Evolutionary conservation across 2,113 vertebrate species (phyloP).

Genomic region (Lepus timidus): DNA sequence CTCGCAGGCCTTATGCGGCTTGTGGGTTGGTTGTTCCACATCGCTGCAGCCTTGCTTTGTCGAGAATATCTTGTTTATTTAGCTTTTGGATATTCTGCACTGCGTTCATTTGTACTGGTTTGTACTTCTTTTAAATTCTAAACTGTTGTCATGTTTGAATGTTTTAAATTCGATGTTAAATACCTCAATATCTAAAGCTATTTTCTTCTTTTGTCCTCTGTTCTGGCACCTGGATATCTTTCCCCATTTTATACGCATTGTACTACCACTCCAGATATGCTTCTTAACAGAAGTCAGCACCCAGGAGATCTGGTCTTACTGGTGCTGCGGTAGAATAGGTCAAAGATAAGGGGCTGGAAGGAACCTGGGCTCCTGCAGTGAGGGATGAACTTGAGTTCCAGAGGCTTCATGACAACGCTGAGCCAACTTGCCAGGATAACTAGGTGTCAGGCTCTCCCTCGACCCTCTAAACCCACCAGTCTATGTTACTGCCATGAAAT

Average conservation of each 20-base stretch:
- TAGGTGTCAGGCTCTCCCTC: neutral
- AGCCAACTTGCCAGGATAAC: neutral
- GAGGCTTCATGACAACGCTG: neutral
- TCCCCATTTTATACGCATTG: neutral
- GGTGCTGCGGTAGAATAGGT: neutral
- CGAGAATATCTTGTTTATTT: conserved; percentile 15
- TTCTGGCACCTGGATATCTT: neutral
- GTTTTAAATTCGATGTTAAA: neutral
- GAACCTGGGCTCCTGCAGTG: neutral
- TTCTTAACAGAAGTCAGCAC: neutral
- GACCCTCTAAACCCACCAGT: neutral
- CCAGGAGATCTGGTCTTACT: neutral
- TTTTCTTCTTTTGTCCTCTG: neutral
- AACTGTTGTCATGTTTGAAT: neutral
- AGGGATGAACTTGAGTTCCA: neutral
- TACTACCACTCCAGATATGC: neutral
- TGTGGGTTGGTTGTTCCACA: too few species aligned
- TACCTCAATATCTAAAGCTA: neutral
- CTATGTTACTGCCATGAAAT: conserved; percentile 43
- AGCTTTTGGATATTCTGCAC: neutral
- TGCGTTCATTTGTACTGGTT: neutral
- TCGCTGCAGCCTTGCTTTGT: neutral
- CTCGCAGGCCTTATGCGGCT: too few species aligned
- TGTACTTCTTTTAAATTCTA: conserved; percentile 47
- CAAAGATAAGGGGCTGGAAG: neutral